Conservation (phyloP, 2,888 invertebrate species). For the Eucera pruinosa region DNA sequence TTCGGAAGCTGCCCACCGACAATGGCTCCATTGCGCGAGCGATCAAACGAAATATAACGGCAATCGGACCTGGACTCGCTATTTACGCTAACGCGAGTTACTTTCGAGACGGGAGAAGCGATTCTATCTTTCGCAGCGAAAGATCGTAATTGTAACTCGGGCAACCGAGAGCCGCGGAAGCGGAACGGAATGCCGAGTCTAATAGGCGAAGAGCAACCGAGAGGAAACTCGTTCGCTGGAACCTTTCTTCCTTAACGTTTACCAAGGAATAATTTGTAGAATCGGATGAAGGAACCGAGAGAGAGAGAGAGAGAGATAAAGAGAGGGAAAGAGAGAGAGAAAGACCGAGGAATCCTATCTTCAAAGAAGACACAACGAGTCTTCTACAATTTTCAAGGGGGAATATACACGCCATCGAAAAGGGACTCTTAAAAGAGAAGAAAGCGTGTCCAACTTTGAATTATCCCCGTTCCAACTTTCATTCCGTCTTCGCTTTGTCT, state of each 20-base stretch:
- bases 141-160: slow-evolving; percentile 51
- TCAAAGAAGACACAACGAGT: no score
- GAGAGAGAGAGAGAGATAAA: no score
- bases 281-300: no score
- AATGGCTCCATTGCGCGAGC: no score
- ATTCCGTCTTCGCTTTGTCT: no score
- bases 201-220: neutral
- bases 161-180: slow-evolving; percentile 47
- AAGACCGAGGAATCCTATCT: slow-evolving; percentile 23
- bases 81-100: neutral
- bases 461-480: no score
- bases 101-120: neutral
- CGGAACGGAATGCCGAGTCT: neutral
- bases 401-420: no score
- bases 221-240: slow-evolving; percentile 25
- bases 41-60: neutral
- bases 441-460: no score
- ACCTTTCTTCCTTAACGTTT: slow-evolving; percentile 60
- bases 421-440: no score
- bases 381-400: no score
- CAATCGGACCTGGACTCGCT: neutral
- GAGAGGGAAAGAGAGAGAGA: no score
- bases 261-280: slow-evolving; percentile 66
- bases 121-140: slow-evolving; percentile 10
- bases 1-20: no score